phyloP scores from a whole-genome alignment of 2,797 vertebrate genomes.

The Geotrypetes seraphini region DNA sequence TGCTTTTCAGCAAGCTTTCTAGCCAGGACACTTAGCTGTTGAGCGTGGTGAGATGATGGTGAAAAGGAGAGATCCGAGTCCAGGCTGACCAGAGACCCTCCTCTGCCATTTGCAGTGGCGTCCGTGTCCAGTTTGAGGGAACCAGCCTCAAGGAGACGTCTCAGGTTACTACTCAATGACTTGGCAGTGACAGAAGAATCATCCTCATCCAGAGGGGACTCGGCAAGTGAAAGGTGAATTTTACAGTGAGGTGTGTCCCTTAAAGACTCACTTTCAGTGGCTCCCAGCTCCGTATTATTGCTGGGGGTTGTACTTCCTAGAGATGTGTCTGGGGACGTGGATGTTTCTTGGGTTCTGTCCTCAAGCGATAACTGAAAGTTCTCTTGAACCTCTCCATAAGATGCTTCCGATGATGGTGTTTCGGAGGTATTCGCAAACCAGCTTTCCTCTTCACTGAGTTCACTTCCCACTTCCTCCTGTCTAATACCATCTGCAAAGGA shows the following conservation, averaged over 20 bases:
- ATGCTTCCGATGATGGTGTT: slow-evolving; percentile 75
- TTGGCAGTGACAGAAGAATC: slow-evolving; percentile 75
- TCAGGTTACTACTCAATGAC: slow-evolving; percentile 89
- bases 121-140: slow-evolving; percentile 80
- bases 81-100: slow-evolving; percentile 67
- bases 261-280: slow-evolving; percentile 64
- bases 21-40: slow-evolving; percentile 93
- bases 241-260: slow-evolving; percentile 64
- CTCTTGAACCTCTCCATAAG: slow-evolving; percentile 86
- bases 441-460: slow-evolving; percentile 81
- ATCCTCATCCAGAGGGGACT: slow-evolving; percentile 81
- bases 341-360: slow-evolving; percentile 61
- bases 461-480: slow-evolving; percentile 74
- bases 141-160: slow-evolving; percentile 88
- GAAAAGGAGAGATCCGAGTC: slow-evolving; percentile 74
- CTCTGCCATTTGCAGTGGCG: slow-evolving; percentile 55
- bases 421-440: slow-evolving; percentile 89
- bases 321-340: slow-evolving; percentile 81
- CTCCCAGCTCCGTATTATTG: slow-evolving; percentile 79
- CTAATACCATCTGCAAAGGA: slow-evolving; percentile 77
- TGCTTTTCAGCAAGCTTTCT: slow-evolving; percentile 92
- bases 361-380: slow-evolving; percentile 69
- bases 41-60: slow-evolving; percentile 86
- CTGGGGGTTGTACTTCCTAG: slow-evolving; percentile 82
- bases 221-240: slow-evolving; percentile 82